Evolutionary conservation across 2,888 invertebrate genomes (phyloP), one percentile per base, ranked within the genome.

Genomic region (Dasypolia templi): DNA sequence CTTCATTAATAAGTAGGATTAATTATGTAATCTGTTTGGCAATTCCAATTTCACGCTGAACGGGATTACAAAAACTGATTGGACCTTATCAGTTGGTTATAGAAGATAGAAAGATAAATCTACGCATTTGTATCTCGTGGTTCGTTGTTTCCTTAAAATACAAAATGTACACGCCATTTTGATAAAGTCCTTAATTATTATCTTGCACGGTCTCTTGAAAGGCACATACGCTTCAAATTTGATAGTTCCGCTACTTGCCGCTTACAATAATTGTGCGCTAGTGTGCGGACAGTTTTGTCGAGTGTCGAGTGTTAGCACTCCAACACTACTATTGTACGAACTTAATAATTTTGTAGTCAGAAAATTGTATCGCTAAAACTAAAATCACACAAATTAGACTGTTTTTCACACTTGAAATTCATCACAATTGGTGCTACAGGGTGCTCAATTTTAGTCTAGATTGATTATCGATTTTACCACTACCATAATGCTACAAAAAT

Each of bases 361-460:
- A 63, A 71, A 62, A 46, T 64, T 72, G 7, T 80, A 66, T 82
- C 67, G 64, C 66, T 56, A 17, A 49, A 74, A 73, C 26, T 46
- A 75, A 75, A 67, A 72, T 80, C 68, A 85, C 77, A 73, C 64
- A 42, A 71, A 79, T 66, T 66, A 77, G 63, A 77, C 77, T 70
- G 81, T 77, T 78, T 65, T 65, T 61, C 72, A 61, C 66, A 70
- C 39, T 51, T 68, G 12, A 55, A 55, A 68, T 78, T 65, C 74
- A 80, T 84, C 82, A 80, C 80, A 87, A 92, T 92, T 88, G 94
- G 94, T 95, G 95, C 95, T 95, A 91, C 83, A 88, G 84, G 93
- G 94, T 94, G 94, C 94, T 93, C 90, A 90, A 92, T 82, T 70
- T 77, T 85, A 85, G 76, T 75, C 62, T 84, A 82, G 74, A 75